These are phyloP conservation scores for Anthophora plumipes DNA, from an alignment of 2,888 invertebrate species.

Conservation along the genomic window DNA sequence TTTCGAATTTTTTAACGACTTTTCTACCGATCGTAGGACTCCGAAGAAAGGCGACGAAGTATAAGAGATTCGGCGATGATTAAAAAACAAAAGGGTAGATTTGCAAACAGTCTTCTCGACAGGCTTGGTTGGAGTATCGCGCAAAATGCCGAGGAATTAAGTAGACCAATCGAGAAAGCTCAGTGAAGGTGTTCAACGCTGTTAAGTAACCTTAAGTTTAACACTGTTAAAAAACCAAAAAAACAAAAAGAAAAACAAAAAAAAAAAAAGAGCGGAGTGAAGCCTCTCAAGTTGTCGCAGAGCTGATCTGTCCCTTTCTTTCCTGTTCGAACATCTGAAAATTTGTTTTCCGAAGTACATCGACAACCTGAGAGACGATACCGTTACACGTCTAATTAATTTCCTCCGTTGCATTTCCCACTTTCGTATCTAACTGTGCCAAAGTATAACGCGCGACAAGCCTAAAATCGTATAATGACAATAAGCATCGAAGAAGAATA, in stretches of 20 bases:
- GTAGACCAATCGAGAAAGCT: constrained; percentile 40
- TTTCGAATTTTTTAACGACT: not conserved
- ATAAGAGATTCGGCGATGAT: constrained; percentile 9
- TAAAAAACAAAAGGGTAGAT: constrained; percentile 6
- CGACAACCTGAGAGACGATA: too few relatives aligned
- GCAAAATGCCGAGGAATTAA: constrained; percentile 41
- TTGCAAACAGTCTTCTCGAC: not conserved
- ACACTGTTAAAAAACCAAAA: too few relatives aligned
- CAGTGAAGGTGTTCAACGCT: constrained; percentile 9
- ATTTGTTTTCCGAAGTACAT: too few relatives aligned
- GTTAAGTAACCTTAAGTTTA: too few relatives aligned
- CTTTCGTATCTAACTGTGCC: constrained; percentile 39
- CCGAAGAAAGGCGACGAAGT: not conserved
- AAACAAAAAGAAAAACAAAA: not conserved
- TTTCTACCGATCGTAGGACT: not conserved
- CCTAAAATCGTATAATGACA: constrained; percentile 59
- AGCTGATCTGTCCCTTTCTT: too few relatives aligned
- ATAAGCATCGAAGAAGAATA: constrained; percentile 54
- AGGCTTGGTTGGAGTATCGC: constrained; percentile 15
- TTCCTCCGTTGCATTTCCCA: not conserved
- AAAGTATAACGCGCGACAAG: constrained; percentile 43
- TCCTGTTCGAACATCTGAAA: too few relatives aligned
- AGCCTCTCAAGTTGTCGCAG: too few relatives aligned
- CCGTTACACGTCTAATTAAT: too few relatives aligned
- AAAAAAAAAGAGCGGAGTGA: too few relatives aligned